Base-by-base conservation (phyloP, 2,113 vertebrate species). In the Girardinichthys multiradiatus region DNA sequence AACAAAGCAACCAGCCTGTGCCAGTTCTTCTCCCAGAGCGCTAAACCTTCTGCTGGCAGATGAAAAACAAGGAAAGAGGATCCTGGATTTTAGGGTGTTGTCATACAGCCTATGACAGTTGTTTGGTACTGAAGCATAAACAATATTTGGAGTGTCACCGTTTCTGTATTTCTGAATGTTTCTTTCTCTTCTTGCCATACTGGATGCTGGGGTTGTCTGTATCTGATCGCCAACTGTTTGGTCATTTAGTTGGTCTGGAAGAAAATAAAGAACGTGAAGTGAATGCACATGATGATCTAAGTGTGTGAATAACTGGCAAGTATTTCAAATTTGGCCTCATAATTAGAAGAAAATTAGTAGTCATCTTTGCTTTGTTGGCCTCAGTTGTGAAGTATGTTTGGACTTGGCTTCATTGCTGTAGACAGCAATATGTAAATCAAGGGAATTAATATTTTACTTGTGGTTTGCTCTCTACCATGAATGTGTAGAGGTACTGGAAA, bases 1-100 rank as follows among this genome's bases (percentile, higher is more conserved):
- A 84, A 81, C 81, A 89, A 84, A 84, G 77, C 78, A 54, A 30
- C n/a, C 31, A 12, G 35, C 73, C 72, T 66, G 77, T 80, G 77
- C 80, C 81, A 74, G 69, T 30, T 78, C 72, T 64, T 63, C 73
- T 84, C 80, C 79, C 79, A n/a, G 69, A 70, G 78, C 81, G 86
- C 65, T 62, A 33, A 80, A 82, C 71, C 79, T 59, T 80, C 72
- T 79, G 70, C 65, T 70, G 72, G 67, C 39, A 65, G 72, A 71
- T 57, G 78, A 59, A 80, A 84, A 85, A 72, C 66, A 24, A 14
- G 30, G 45, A 73, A 14, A 29, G 76, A n/a, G 77, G 27, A 26
- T 51, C 68, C 21, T 35, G 54, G 48, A 45, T 48, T 42, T 70
- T 51, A 60, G 62, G 39, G 35, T 65, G 42, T 12, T 26, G 48